Percentiles rank a stretch among this genome's conserved stretches.
phyloP scores from a whole-genome alignment of 1,140 invertebrate species.

The Drosophila pruinosa region DNA sequence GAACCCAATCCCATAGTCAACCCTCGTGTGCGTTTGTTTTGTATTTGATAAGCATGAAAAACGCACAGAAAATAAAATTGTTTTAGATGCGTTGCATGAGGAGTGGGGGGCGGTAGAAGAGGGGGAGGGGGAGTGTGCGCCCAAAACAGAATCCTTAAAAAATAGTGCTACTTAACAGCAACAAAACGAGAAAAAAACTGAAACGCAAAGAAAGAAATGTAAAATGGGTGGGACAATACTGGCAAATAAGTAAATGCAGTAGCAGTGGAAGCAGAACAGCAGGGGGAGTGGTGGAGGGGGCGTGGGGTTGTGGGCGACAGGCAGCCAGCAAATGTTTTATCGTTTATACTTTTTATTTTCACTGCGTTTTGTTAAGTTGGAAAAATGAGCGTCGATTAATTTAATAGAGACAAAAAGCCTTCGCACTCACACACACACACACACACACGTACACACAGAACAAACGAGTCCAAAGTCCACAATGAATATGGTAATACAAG shows the following conservation, averaged over 20 bases:
- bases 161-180: slow-evolving; percentile 82
- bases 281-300: not conserved
- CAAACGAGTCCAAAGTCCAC: not conserved
- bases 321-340: slow-evolving; percentile 79
- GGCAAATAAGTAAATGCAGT: slow-evolving; percentile 25
- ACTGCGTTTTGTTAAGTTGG: slow-evolving; percentile 77
- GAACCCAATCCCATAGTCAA: slow-evolving; percentile 13
- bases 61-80: slow-evolving; percentile 66
- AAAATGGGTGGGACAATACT: slow-evolving; percentile 44
- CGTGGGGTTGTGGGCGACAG: not conserved
- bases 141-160: slow-evolving; percentile 79
- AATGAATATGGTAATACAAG: slow-evolving; percentile 24
- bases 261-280: slow-evolving; percentile 1
- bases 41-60: slow-evolving; percentile 81
- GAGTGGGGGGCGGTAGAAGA: slow-evolving; percentile 6
- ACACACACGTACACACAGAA: slow-evolving; percentile 11
- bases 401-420: slow-evolving; percentile 82
- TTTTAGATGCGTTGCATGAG: slow-evolving; percentile 41
- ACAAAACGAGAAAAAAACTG: slow-evolving; percentile 17
- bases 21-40: slow-evolving; percentile 70
- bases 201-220: slow-evolving; percentile 53
- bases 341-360: slow-evolving; percentile 76
- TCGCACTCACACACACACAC: slow-evolving; percentile 56
- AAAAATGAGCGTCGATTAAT: slow-evolving; percentile 82
- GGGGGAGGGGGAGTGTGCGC: slow-evolving; percentile 24